Evolutionary conservation across 2,113 vertebrate genomes (phyloP), one percentile per base, ranked within the genome.

Genomic region (Theristicus caerulescens): DNA sequence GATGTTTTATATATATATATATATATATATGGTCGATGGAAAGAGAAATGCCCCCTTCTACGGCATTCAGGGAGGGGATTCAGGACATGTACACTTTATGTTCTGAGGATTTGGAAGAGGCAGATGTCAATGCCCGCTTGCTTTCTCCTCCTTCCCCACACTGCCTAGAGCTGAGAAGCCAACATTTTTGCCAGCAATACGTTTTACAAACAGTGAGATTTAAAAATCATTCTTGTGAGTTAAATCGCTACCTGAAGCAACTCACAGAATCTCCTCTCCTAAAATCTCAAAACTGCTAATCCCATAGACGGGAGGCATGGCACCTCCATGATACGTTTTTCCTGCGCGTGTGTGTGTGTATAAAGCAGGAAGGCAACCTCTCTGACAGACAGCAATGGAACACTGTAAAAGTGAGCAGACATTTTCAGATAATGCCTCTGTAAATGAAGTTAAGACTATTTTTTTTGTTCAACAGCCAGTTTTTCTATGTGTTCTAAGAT

Each of bases 331-430:
- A n/a, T 3, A 12, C 4, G 4, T 54, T 55, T 83, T 34, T 22
- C 81, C 42, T 57, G 3, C 0, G 0, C 10, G 11, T 16, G 0
- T 11, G 11, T 16, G 10, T 40, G 22, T 13, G 18, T 17, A 7
- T 9, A 5, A n/a, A 59, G 42, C 26, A 74, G 55, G 77, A 61
- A 38, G 36, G 70, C 70, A 74, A 27, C 36, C 64, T 78, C 67
- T 62, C 49, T 0, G 7, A 18, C n/a, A 74, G 52, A 29, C 22
- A 86, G 81, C 61, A 57, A 20, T 19, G 26, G 26, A 81, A 49
- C 47, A 13, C 9, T 4, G 24, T 46, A 59, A 17, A 82, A 91
- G 36, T 7, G 36, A 94, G 71, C 62, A 88, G 74, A 44, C 3
- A 0, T 34, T 84, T 34, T 76, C 90, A 90, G 58, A 82, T 58